Conservation (phyloP, 2,888 invertebrate species). For the Sinotaia quadrata region DNA sequence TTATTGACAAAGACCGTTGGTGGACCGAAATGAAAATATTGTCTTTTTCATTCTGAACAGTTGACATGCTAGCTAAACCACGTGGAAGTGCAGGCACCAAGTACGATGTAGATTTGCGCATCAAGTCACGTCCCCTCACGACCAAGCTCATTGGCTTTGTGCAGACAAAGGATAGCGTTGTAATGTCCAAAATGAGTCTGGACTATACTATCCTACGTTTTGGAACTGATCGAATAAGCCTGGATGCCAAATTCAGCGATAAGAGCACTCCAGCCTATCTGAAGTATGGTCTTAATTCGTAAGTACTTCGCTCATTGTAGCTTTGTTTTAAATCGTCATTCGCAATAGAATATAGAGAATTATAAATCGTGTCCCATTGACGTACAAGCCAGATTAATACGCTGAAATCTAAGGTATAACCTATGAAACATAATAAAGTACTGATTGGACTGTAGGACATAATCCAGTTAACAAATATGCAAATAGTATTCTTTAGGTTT, state of each 20-base stretch:
- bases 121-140: constrained; percentile 31
- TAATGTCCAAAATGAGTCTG: constrained; percentile 32
- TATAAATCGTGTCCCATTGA: too few species aligned
- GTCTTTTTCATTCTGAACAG: constrained; percentile 11
- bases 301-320: too few species aligned
- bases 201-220: constrained; percentile 47
- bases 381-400: too few species aligned
- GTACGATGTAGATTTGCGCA: constrained; percentile 25
- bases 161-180: constrained; percentile 2
- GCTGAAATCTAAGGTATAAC: too few species aligned
- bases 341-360: too few species aligned
- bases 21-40: neutral
- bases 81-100: constrained; percentile 15
- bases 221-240: constrained; percentile 44
- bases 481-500: too few species aligned
- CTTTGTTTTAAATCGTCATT: too few species aligned
- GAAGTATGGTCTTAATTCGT: constrained; percentile 43
- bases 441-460: too few species aligned
- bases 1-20: neutral
- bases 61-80: constrained; percentile 15
- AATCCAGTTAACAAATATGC: too few species aligned
- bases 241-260: constrained; percentile 43
- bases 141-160: constrained; percentile 20
- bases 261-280: constrained; percentile 38
- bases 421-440: too few species aligned